Conservation (phyloP, 2,888 invertebrate genomes). For the Drosophila greeni region DNA sequence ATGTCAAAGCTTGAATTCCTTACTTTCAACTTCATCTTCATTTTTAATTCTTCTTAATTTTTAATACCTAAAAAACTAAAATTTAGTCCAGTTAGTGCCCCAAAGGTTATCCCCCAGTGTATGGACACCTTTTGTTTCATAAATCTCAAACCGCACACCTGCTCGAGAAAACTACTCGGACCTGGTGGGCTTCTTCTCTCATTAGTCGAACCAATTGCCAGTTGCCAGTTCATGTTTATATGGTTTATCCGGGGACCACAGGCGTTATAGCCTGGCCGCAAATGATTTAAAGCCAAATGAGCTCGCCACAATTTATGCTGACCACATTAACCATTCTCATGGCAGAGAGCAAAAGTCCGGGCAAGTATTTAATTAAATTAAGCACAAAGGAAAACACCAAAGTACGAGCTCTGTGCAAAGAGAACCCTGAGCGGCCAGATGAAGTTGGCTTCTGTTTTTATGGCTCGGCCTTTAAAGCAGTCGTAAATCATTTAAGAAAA, state of each 20-base stretch:
- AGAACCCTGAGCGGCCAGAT: slow-evolving; percentile 18
- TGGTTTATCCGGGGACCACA: slow-evolving; percentile 36
- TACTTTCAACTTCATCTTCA: no score
- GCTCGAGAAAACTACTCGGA: slow-evolving; percentile 15
- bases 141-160: slow-evolving; percentile 32
- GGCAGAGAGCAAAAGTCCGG: slow-evolving; percentile 41
- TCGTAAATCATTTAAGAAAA: slow-evolving; percentile 65
- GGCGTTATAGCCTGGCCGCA: slow-evolving; percentile 33
- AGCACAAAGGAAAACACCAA: slow-evolving; percentile 52
- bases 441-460: slow-evolving; percentile 55
- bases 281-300: slow-evolving; percentile 67
- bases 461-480: slow-evolving; percentile 60
- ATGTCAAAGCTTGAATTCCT: no score
- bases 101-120: background rate
- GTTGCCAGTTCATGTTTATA: slow-evolving; percentile 38
- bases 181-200: slow-evolving; percentile 12
- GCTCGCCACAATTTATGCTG: slow-evolving; percentile 66
- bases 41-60: no score
- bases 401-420: slow-evolving; percentile 14
- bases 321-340: slow-evolving; percentile 66
- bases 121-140: slow-evolving; percentile 14
- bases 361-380: slow-evolving; percentile 70
- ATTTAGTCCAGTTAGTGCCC: background rate
- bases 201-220: slow-evolving; percentile 56
- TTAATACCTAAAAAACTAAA: background rate